These are phyloP conservation scores for Tribolium madens DNA, from an alignment of 1,140 invertebrate species.

Conservation along the genomic window DNA sequence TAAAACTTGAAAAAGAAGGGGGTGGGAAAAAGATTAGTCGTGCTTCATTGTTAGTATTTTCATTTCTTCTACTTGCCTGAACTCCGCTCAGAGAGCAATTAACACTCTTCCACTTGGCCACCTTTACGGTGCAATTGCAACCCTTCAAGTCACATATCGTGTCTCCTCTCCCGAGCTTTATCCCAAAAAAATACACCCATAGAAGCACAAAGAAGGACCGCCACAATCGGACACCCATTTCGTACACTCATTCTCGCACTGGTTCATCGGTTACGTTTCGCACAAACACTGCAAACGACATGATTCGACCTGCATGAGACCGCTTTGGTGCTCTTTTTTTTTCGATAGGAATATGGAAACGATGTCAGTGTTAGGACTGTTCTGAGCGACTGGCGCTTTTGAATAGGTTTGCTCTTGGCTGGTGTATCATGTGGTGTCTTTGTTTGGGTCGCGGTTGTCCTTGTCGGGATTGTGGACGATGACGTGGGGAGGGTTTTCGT, in stretches of 20 bases:
- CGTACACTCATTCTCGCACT: constrained; percentile 53
- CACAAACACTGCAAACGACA: not conserved
- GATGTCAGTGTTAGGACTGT: not conserved
- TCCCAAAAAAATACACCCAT: constrained; percentile 51
- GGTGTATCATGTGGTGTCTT: not conserved
- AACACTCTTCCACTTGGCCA: constrained; percentile 72
- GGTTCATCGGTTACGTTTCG: constrained; percentile 23
- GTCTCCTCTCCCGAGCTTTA: constrained; percentile 49
- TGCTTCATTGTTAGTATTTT: not conserved
- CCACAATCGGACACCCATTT: constrained; percentile 54
- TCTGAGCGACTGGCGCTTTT: constrained; percentile 32
- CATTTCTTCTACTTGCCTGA: constrained; percentile 67
- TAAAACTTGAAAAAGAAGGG: not conserved
- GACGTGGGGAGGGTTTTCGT: not conserved
- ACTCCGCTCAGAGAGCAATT: constrained; percentile 73
- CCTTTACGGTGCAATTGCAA: constrained; percentile 71
- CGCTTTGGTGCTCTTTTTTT: not conserved
- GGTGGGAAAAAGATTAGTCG: not conserved
- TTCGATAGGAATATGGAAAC: not conserved
- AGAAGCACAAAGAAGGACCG: constrained; percentile 52
- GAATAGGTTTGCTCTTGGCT: constrained; percentile 11
- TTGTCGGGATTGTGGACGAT: not conserved
- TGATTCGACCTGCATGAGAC: constrained; percentile 9
- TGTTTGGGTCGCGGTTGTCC: not conserved
- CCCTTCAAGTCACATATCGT: constrained; percentile 70